Evolutionary conservation across 2,888 invertebrate genomes (phyloP), one percentile per base, ranked within the genome.

Genomic region (Ormia ochracea): DNA sequence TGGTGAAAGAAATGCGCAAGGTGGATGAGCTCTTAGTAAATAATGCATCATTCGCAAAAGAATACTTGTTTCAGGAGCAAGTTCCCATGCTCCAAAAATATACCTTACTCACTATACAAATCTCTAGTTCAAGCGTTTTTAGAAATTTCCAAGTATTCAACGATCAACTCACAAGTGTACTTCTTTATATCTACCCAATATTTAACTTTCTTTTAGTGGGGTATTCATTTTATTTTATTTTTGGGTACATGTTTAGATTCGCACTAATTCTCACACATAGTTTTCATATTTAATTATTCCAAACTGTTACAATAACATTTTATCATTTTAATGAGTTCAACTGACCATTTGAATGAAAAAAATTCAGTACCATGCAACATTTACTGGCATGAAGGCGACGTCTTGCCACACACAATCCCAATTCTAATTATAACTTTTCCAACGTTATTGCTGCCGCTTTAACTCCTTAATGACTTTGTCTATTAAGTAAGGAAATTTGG

Each of bases 231-330:
- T 12, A 45, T 9, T 26, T 28, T 38, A 26, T 12, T 41, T 12
- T n/a, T n/a, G 17, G 10, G n/a, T 45, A 31, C 21, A 61, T 12
- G 48, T 50, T 33, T 10, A 0, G 2, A 21, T 31, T n/a, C 41
- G 4, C 36, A 6, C 26, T n/a, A 14, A 26, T 38, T 41, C n/a
- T 21, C 14, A 41, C 58, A 12, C 48, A 48, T 26, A 21, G 19
- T 33, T 23, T 14, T 50, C 5, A 59, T 54, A 61, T 56, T 83
- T 86, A 86, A 86, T 85, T 87, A 87, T 87, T 86, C 87, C 87
- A 86, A 86, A 85, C 87, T 83, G 85, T 85, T 85, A 85, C 85
- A 85, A 87, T 84, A 86, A 86, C 84, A 85, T 87, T 87, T 86
- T 85, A 86, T 86, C 87, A 87, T 87, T 86, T 87, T 86, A 86